Evolutionary conservation across 2,888 invertebrate species (phyloP), one percentile per base, ranked within the genome.

Genomic region (Tiliacea citrago): DNA sequence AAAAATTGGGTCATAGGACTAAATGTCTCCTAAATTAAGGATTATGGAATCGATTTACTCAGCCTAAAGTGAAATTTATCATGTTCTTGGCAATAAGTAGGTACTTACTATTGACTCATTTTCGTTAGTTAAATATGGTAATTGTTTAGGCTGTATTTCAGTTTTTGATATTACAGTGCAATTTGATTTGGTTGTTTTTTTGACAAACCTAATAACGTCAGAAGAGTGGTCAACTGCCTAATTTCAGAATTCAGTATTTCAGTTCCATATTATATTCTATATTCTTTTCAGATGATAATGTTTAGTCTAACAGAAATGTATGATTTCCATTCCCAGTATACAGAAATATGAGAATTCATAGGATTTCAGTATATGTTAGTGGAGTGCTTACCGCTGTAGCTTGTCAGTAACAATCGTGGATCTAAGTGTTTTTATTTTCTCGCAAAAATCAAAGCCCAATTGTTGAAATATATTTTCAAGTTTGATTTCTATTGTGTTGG

Each of bases 361-460:
- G 35, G 47, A 24, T 73, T 70, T 60, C 65, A 60, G 68, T 79
- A 39, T 66, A 13, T 71, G 68, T 62, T 55, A 13, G 55, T 45
- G 16, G 39, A 85, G 85, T 83, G 85, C 81, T 74, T 75, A 83
- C 49, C 55, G 49, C n/a, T 85, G 85, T 85, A 29, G 8, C 51
- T 0, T 71, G 85, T 83, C 85, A 83, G 29, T 85, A 73, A 73
- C 45, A 67, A 75, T 73, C 18, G 55, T 6, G 63, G 55, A 12
- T 63, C 55, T 9, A 51, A 49, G 24, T 45, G 58, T 49, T 77
- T 73, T 77, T 71, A 58, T 84, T 83, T 77, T 60, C 58, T 60
- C 60, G 24, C 16, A 49, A 21, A 78, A 81, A 78, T 78, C 69
- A 68, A 77, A 70, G 58, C 49, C 16, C n/a, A n/a, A 13, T 21